Evolutionary conservation across 2,113 vertebrate genomes (phyloP).

Genomic region (Sinocyclocheilus grahami): DNA sequence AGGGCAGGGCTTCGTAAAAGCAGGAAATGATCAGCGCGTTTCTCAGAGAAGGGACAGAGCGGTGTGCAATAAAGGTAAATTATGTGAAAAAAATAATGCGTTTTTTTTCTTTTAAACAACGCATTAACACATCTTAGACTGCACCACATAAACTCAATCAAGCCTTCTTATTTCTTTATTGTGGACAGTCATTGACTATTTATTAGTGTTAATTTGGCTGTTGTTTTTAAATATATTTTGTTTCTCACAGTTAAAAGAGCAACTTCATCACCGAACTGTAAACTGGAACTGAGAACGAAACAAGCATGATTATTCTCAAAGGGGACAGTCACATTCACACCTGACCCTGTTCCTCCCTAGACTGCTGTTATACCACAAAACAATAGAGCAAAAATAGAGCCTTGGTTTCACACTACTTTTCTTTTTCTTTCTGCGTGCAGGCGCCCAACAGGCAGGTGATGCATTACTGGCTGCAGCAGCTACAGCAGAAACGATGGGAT

Average conservation of each 20-base stretch:
- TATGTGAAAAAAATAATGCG: too few species aligned
- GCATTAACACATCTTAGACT: too few species aligned
- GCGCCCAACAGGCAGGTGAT: constrained; percentile 88
- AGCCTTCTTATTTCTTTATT: background rate
- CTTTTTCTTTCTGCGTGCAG: constrained; percentile 54
- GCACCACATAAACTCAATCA: too few species aligned
- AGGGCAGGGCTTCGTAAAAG: too few species aligned
- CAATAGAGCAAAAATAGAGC: constrained; percentile 1
- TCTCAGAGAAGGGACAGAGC: too few species aligned
- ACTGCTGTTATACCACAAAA: constrained; percentile 60
- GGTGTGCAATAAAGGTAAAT: too few species aligned
- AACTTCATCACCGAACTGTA: constrained; percentile 31
- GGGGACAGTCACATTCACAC: constrained; percentile 39
- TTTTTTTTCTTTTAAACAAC: too few species aligned
- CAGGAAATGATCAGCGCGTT: too few species aligned
- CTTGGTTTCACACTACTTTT: background rate
- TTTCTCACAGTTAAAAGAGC: constrained; percentile 43
- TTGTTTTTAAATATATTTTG: background rate
- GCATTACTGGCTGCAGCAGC: constrained; percentile 94
- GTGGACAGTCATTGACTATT: background rate
- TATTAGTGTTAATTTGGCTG: too few species aligned
- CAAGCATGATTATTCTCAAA: constrained; percentile 47
- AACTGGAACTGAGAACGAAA: constrained; percentile 74
- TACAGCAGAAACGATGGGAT: constrained; percentile 97
- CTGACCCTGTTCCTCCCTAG: constrained; percentile 45